These are phyloP conservation scores for Anhinga rufa DNA, from an alignment of 2,113 vertebrate genomes.

Conservation along the genomic window DNA sequence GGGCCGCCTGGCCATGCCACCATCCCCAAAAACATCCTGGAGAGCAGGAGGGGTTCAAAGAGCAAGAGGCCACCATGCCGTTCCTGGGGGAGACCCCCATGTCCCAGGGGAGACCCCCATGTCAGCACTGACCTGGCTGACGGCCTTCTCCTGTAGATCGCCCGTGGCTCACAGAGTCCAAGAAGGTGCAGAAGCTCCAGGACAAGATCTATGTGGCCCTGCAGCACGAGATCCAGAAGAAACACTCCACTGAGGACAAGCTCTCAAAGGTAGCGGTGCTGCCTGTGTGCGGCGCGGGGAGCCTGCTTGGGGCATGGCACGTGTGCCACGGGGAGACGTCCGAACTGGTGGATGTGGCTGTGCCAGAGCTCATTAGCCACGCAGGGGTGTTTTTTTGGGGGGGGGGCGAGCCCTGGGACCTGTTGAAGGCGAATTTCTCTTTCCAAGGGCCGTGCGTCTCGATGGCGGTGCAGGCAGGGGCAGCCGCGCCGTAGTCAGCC, in stretches of 20 bases:
- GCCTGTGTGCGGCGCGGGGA: accelerated
- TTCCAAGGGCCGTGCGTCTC: not conserved
- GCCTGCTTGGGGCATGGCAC: accelerated
- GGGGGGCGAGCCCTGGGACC: accelerated
- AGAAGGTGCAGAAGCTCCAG: slow-evolving; percentile 88
- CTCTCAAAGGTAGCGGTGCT: slow-evolving; percentile 76
- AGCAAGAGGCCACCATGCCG: not conserved
- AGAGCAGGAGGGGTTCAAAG: not conserved
- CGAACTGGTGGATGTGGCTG: not conserved
- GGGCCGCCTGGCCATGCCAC: not conserved
- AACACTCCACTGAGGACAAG: slow-evolving; percentile 79
- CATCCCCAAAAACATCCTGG: not conserved
- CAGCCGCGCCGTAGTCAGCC: not conserved
- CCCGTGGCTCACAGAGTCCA: slow-evolving; percentile 82
- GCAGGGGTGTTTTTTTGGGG: accelerated
- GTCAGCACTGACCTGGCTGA: not conserved
- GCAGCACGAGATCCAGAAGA: slow-evolving; percentile 83
- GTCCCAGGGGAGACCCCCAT: too few relatives aligned
- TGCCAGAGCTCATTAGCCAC: not conserved
- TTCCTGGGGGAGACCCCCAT: too few relatives aligned
- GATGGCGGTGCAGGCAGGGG: accelerated
- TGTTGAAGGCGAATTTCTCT: not conserved
- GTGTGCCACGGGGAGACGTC: not conserved
- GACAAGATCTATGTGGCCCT: slow-evolving; percentile 85
- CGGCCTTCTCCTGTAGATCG: slow-evolving; percentile 62